Evolutionary conservation across 2,888 invertebrate species (phyloP).

Genomic region (Sclerodermus sp.): DNA sequence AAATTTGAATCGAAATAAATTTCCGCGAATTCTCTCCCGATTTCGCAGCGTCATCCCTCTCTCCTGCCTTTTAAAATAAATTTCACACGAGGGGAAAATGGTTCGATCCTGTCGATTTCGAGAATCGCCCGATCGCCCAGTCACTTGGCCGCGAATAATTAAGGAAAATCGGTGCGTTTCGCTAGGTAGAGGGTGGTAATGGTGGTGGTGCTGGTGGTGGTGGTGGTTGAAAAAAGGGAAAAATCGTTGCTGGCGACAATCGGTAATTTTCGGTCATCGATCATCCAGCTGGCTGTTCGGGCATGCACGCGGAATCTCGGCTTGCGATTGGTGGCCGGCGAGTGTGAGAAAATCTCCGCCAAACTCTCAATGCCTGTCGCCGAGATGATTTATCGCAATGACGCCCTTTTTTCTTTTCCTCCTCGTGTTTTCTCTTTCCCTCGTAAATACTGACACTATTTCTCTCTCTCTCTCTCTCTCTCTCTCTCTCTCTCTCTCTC

Average conservation of each 20-base stretch:
- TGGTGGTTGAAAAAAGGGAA: constrained; percentile 15
- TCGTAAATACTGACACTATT: constrained; percentile 46
- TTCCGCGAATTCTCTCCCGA: too few relatives aligned
- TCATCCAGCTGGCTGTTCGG: constrained; percentile 19
- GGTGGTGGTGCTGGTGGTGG: constrained; percentile 8
- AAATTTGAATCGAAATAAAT: too few relatives aligned
- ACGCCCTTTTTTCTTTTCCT: constrained; percentile 33
- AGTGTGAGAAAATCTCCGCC: constrained; percentile 38
- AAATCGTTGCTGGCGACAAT: constrained; percentile 29
- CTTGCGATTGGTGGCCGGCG: constrained; percentile 22
- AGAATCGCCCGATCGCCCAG: neutral
- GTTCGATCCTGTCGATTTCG: too few relatives aligned
- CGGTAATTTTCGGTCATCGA: constrained; percentile 38
- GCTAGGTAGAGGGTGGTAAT: constrained; percentile 3
- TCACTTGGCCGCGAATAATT: constrained; percentile 21
- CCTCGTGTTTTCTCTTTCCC: constrained; percentile 16
- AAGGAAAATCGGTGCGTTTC: constrained; percentile 1
- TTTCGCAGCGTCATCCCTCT: too few relatives aligned
- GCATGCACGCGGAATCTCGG: constrained; percentile 19
- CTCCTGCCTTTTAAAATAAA: too few relatives aligned
- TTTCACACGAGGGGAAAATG: too few relatives aligned
- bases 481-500: constrained; percentile 8
- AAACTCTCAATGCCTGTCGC: constrained; percentile 44
- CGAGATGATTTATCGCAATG: constrained; percentile 49
- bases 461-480: neutral